These are phyloP conservation scores for Agrenia bidenticulata DNA, from an alignment of 2,888 invertebrate genomes.

Conservation along the genomic window DNA sequence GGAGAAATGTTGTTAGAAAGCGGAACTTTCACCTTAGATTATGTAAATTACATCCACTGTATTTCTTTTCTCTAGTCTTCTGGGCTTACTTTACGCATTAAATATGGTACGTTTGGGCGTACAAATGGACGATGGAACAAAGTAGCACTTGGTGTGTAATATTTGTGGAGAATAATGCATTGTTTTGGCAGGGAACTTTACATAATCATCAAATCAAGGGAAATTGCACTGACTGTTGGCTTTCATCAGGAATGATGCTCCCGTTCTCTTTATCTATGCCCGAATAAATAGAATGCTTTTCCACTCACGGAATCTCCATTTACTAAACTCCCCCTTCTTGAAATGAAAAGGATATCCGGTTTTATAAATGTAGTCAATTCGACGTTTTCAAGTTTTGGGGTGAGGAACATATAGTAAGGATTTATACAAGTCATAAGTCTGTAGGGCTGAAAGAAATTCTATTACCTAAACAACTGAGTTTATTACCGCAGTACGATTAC, in stretches of 20 bases:
- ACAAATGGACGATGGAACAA: neutral
- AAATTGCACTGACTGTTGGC: neutral
- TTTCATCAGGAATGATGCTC: neutral
- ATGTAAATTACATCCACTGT: constrained; percentile 7
- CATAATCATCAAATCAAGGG: constrained; percentile 13
- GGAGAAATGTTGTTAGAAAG: neutral
- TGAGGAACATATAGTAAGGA: too few relatives aligned
- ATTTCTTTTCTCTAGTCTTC: constrained; percentile 3
- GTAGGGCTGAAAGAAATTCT: too few relatives aligned
- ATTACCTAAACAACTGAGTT: too few relatives aligned
- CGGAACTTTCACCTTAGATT: constrained; percentile 20
- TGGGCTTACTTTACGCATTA: neutral
- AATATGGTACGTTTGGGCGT: neutral
- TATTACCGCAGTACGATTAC: too few relatives aligned
- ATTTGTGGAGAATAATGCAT: neutral
- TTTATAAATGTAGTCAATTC: too few relatives aligned
- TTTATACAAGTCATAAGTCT: too few relatives aligned
- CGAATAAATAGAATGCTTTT: neutral
- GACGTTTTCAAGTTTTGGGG: too few relatives aligned
- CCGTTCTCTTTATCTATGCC: neutral
- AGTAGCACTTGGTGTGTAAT: neutral
- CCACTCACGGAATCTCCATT: too few relatives aligned
- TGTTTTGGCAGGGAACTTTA: neutral
- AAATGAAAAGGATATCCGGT: too few relatives aligned
- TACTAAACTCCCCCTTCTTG: too few relatives aligned